These are phyloP conservation scores for Dicaeum eximium DNA, from an alignment of 2,113 vertebrate species.

Conservation along the genomic window DNA sequence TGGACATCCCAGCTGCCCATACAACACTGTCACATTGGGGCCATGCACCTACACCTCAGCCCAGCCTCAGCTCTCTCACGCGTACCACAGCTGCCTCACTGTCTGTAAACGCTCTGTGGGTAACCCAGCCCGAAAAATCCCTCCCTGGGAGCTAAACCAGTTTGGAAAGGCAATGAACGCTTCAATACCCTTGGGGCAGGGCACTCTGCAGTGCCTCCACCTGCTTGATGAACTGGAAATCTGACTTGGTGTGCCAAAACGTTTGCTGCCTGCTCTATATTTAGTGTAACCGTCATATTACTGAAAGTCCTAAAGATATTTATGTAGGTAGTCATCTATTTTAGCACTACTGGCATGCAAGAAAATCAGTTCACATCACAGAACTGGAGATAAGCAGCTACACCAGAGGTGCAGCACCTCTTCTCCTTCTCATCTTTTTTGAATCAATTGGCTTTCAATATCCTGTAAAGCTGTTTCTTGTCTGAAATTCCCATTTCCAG, in stretches of 20 bases:
- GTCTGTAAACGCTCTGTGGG: fast-evolving
- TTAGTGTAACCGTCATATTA: neutral
- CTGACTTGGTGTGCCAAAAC: neutral
- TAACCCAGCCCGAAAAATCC: neutral
- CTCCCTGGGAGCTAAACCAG: neutral
- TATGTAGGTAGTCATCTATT: neutral
- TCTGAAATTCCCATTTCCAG: neutral
- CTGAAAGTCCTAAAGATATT: neutral
- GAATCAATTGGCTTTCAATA: neutral
- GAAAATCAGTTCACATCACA: neutral
- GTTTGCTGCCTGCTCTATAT: neutral
- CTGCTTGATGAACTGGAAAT: neutral
- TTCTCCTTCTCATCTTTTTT: neutral
- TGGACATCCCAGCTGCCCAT: neutral
- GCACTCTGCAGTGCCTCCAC: neutral
- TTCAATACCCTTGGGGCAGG: neutral
- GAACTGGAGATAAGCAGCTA: neutral
- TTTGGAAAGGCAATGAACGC: neutral
- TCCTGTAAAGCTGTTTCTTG: neutral
- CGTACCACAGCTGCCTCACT: neutral
- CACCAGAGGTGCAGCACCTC: neutral
- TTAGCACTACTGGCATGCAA: neutral
- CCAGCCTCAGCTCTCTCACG: neutral
- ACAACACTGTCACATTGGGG: neutral
- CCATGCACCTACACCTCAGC: fast-evolving